Percentiles rank a stretch among this genome's conserved stretches.
phyloP scores from a whole-genome alignment of 2,113 vertebrate genomes.

The Vombatus ursinus region DNA sequence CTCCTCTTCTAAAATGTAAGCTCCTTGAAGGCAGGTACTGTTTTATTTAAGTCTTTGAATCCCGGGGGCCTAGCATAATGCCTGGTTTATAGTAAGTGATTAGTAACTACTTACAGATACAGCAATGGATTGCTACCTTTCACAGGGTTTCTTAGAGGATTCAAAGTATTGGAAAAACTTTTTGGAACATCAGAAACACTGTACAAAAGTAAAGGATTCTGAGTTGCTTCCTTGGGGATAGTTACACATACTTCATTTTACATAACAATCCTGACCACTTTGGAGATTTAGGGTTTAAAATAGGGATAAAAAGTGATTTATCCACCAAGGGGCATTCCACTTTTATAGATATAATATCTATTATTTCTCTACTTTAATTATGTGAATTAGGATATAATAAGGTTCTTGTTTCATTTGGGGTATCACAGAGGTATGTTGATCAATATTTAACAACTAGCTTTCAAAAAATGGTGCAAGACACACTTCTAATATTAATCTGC shows the following conservation, averaged over 20 bases:
- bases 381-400: not conserved
- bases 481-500: not conserved
- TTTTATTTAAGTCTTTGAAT: not conserved
- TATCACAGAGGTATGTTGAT: not conserved
- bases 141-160: not conserved
- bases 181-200: not conserved
- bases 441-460: not conserved
- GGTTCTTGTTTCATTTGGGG: not conserved
- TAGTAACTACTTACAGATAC: too few relatives aligned
- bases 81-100: too few relatives aligned
- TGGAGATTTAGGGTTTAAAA: not conserved
- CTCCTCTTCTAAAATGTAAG: not conserved
- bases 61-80: not conserved
- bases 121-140: not conserved
- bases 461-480: not conserved
- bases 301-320: not conserved
- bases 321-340: not conserved
- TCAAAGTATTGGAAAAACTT: not conserved
- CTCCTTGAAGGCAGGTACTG: not conserved
- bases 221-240: not conserved
- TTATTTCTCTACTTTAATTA: not conserved
- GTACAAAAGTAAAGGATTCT: not conserved
- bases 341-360: not conserved
- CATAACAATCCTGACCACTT: not conserved
- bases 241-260: not conserved